Evolutionary conservation across 2,797 vertebrate genomes (phyloP).

Genomic region (Brachymystax lenok): DNA sequence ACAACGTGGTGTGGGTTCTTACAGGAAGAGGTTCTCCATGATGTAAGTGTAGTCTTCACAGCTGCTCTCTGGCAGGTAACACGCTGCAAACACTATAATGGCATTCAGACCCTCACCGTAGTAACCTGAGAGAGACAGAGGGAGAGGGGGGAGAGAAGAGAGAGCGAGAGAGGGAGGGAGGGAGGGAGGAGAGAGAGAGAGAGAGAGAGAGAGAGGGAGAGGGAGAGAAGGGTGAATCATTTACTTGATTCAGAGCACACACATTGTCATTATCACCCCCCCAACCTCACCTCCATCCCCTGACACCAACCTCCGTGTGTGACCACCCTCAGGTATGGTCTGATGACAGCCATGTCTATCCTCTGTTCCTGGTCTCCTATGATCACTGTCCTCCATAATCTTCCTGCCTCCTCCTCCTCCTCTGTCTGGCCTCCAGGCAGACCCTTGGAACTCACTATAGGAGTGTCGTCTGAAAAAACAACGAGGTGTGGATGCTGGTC

Average conservation of each 20-base stretch:
- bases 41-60: slow-evolving; percentile 90
- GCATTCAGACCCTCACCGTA: slow-evolving; percentile 94
- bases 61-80: slow-evolving; percentile 89
- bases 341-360: slow-evolving; percentile 95
- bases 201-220: neutral
- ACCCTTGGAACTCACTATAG: slow-evolving; percentile 89
- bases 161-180: neutral
- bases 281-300: neutral
- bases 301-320: slow-evolving; percentile 88
- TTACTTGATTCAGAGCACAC: neutral
- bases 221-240: neutral
- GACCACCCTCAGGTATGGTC: slow-evolving; percentile 94
- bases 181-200: slow-evolving; percentile 16
- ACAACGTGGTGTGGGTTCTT: slow-evolving; percentile 44
- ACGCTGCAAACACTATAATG: slow-evolving; percentile 94
- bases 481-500: slow-evolving; percentile 17
- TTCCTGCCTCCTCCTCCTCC: slow-evolving; percentile 76
- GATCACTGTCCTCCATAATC: slow-evolving; percentile 93
- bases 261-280: neutral
- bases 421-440: slow-evolving; percentile 86
- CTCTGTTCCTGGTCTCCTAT: slow-evolving; percentile 94
- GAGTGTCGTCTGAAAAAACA: slow-evolving; percentile 86
- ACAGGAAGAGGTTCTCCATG: slow-evolving; percentile 99
- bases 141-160: neutral
- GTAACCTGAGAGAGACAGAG: slow-evolving; percentile 77